Percentiles rank a stretch among this genome's conserved stretches.
phyloP scores from a whole-genome alignment of 2,113 vertebrate species.

The Plecturocebus donacophilus region DNA sequence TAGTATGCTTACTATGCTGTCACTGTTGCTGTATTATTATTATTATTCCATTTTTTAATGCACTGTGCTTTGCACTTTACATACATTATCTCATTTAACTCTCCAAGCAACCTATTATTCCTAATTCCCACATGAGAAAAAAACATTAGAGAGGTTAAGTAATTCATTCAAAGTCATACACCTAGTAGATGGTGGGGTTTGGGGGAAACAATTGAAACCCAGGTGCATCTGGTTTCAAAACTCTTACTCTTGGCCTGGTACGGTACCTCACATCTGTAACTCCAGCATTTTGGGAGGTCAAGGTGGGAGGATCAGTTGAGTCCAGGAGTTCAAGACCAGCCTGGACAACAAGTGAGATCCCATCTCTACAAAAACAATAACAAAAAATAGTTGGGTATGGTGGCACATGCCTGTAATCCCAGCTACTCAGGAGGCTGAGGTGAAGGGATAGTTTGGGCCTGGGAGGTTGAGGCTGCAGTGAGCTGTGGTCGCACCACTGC shows the following conservation, averaged over 20 bases:
- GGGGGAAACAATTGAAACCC: background rate
- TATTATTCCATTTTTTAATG: background rate
- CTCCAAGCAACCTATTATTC: background rate
- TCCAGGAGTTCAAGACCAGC: too few species aligned
- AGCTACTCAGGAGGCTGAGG: too few species aligned
- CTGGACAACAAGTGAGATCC: too few species aligned
- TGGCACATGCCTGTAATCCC: too few species aligned
- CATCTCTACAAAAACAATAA: too few species aligned
- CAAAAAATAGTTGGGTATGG: too few species aligned
- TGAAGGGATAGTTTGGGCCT: too few species aligned
- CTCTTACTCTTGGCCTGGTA: background rate
- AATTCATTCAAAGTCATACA: background rate
- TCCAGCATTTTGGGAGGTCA: too few species aligned
- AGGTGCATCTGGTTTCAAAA: background rate
- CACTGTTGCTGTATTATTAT: background rate
- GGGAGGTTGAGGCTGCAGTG: too few species aligned
- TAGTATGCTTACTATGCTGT: background rate
- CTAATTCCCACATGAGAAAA: background rate
- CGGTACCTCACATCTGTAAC: too few species aligned
- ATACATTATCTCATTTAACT: background rate
- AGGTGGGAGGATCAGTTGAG: too few species aligned
- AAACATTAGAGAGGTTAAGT: background rate
- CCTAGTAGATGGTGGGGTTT: background rate
- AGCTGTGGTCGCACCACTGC: too few species aligned
- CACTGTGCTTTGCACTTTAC: background rate